A percentile compares a stretch with the other conserved stretches of the same genome.
phyloP scores from a whole-genome alignment of 1,140 invertebrate species.

The Nixonia krombeini region DNA sequence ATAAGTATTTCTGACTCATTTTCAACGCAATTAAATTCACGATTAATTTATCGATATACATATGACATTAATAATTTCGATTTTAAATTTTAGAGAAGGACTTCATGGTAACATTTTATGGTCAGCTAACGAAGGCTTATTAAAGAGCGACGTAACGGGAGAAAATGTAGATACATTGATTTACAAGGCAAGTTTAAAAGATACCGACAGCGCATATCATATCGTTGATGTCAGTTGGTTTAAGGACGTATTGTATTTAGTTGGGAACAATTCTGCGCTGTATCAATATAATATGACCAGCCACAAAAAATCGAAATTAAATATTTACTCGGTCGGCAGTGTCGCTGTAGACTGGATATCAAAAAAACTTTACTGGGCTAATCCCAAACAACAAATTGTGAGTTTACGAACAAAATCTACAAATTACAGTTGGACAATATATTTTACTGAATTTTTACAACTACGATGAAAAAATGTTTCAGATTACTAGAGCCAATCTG shows the following conservation, averaged over 20 bases:
- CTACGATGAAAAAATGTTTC: too few species aligned
- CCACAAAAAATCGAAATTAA: conserved; percentile 73
- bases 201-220: conserved; percentile 69
- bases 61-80: not conserved
- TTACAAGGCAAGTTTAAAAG: conserved; percentile 72
- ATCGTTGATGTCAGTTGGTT: conserved; percentile 81
- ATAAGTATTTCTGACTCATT: too few species aligned
- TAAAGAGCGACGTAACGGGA: conserved; percentile 82
- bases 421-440: too few species aligned
- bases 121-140: conserved; percentile 79
- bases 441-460: too few species aligned
- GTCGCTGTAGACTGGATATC: conserved; percentile 92
- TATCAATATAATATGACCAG: conserved; percentile 80
- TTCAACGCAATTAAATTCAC: too few species aligned
- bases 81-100: conserved; percentile 55
- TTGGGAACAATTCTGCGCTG: conserved; percentile 81
- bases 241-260: conserved; percentile 79
- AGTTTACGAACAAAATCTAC: too few species aligned
- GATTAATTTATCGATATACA: too few species aligned
- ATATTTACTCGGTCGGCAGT: conserved; percentile 81
- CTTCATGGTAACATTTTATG: conserved; percentile 77
- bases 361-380: conserved; percentile 91
- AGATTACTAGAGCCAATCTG: conserved; percentile 80
- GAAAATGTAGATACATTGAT: conserved; percentile 78
- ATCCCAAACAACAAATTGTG: conserved; percentile 85